A percentile compares a stretch with the other conserved stretches of the same genome.
phyloP scores from a whole-genome alignment of 2,113 vertebrate species.

The Planiliza haematocheilus region DNA sequence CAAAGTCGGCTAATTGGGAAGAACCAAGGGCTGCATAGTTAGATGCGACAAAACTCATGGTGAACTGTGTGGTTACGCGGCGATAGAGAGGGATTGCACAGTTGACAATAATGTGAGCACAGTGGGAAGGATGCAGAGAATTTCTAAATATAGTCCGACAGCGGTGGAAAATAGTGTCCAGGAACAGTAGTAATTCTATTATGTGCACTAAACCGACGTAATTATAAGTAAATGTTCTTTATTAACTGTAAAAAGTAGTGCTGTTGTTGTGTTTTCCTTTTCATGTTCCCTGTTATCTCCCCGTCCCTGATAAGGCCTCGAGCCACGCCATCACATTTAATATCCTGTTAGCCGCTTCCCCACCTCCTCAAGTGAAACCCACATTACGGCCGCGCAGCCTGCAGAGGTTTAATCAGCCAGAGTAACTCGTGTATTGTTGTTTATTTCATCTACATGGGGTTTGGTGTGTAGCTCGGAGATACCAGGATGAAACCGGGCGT shows the following conservation, averaged over 20 bases:
- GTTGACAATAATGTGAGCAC: slow-evolving; percentile 37
- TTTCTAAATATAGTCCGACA: slow-evolving; percentile 9
- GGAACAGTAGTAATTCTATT: background rate
- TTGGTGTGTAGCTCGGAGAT: no score
- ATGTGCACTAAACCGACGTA: no score
- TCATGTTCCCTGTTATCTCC: no score
- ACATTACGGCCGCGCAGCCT: background rate
- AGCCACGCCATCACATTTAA: no score
- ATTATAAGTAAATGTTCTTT: background rate
- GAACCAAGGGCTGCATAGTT: background rate
- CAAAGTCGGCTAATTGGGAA: background rate
- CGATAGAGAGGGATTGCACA: background rate
- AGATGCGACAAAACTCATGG: background rate
- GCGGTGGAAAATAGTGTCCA: background rate
- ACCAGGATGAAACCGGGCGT: no score
- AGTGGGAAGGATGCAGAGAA: slow-evolving; percentile 2
- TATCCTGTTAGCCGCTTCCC: no score
- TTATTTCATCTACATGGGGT: no score
- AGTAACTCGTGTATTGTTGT: background rate
- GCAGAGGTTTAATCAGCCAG: background rate
- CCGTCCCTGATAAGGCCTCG: no score
- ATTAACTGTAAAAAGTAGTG: no score
- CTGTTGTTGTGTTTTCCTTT: no score
- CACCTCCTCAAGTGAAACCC: no score
- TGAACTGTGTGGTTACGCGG: slow-evolving; percentile 7